Evolutionary conservation across 2,797 vertebrate species (phyloP).

Genomic region (Sardinella longiceps): DNA sequence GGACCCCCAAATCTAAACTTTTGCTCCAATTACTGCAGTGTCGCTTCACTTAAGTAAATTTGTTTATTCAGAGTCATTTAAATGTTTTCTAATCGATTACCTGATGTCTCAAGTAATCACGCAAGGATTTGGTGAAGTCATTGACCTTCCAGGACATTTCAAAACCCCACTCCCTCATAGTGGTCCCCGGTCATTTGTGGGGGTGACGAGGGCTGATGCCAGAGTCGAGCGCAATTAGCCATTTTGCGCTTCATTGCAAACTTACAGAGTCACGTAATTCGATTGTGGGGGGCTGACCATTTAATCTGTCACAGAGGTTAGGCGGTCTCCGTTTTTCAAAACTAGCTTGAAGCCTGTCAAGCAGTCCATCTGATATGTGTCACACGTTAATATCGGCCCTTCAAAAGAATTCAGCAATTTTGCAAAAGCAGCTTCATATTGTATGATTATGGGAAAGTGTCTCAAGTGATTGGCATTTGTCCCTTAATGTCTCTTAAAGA

Average conservation of each 20-base stretch:
- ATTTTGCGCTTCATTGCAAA: conserved; percentile 77
- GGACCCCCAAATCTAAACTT: background rate
- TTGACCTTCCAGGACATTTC: conserved; percentile 73
- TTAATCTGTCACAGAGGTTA: background rate
- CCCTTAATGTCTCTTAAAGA: background rate
- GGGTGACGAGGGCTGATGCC: conserved; percentile 70
- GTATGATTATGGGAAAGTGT: background rate
- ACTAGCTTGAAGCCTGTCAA: background rate
- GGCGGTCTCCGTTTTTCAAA: background rate
- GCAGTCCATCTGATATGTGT: background rate
- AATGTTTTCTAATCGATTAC: conserved; percentile 79
- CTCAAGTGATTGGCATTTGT: background rate
- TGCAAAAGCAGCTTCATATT: background rate
- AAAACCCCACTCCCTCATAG: conserved; percentile 57
- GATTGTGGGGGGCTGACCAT: conserved; percentile 10
- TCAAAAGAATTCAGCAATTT: conserved; percentile 5
- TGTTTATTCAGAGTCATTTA: conserved; percentile 73
- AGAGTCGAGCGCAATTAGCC: conserved; percentile 76
- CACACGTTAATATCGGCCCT: background rate
- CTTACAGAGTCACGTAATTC: conserved; percentile 57
- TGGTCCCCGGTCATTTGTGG: conserved; percentile 61
- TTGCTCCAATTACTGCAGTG: conserved; percentile 21
- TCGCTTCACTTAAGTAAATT: conserved; percentile 34
- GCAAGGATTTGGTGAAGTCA: conserved; percentile 70
- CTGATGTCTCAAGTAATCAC: conserved; percentile 75